These are phyloP conservation scores for Trichechus manatus DNA, from an alignment of 2,113 vertebrate species.

Conservation along the genomic window DNA sequence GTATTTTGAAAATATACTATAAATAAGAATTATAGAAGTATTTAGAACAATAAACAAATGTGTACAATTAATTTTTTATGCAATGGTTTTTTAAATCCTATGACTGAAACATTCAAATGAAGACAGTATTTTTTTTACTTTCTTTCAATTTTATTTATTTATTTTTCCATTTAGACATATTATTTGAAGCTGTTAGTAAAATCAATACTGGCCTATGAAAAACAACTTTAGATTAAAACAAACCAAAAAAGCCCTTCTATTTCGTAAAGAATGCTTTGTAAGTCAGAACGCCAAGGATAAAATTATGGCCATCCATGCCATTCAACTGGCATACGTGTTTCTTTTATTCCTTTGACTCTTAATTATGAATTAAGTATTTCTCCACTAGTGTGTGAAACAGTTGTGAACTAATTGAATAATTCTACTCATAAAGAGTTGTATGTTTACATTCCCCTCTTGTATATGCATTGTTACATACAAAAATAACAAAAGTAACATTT, in stretches of 20 bases:
- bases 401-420: neutral
- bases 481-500: neutral
- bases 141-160: neutral
- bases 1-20: neutral
- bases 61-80: neutral
- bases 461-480: neutral
- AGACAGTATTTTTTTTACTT: neutral
- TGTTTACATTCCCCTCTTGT: neutral
- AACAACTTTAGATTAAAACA: neutral
- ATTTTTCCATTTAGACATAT: neutral
- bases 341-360: neutral
- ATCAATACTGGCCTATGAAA: neutral
- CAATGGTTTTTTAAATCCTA: neutral
- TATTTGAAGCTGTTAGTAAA: neutral
- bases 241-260: neutral
- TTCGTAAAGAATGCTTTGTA: neutral
- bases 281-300: neutral
- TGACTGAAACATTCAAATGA: neutral
- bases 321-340: neutral
- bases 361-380: conserved; percentile 40
- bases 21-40: neutral
- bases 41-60: neutral
- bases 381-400: neutral
- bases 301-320: neutral
- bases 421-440: neutral